phyloP scores from a whole-genome alignment of 1,140 invertebrate species.

The Monochamus saltuarius region DNA sequence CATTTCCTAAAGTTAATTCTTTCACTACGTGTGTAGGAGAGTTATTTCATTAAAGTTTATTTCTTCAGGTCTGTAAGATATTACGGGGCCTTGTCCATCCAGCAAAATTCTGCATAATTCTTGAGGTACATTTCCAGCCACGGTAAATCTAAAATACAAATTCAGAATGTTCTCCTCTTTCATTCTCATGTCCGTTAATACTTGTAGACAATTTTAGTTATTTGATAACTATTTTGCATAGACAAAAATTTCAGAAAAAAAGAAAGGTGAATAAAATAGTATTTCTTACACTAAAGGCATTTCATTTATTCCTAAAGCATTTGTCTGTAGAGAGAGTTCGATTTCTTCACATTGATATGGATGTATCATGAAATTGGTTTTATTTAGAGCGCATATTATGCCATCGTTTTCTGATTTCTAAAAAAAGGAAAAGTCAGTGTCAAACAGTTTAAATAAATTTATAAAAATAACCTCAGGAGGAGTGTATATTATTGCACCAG shows the following conservation, averaged over 20 bases:
- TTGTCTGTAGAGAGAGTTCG: conserved; percentile 21
- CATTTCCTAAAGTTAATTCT: conserved; percentile 49
- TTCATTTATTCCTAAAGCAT: conserved; percentile 18
- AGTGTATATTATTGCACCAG: conserved; percentile 29
- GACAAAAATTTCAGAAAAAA: no score
- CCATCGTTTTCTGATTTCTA: not conserved
- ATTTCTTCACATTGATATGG: conserved; percentile 28
- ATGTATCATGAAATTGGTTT: conserved; percentile 7
- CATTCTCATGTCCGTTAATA: no score
- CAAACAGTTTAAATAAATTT: no score
- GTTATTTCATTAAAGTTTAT: conserved; percentile 49
- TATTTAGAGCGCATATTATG: not conserved
- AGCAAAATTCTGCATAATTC: conserved; percentile 46
- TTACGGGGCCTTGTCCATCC: conserved; percentile 53
- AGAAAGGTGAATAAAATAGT: not conserved
- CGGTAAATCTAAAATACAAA: conserved; percentile 28
- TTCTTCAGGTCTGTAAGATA: conserved; percentile 44
- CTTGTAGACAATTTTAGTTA: no score
- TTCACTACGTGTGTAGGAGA: conserved; percentile 43
- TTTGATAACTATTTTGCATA: no score
- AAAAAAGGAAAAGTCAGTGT: no score
- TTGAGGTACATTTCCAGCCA: conserved; percentile 29
- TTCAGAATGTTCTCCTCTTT: no score
- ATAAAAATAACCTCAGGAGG: conserved; percentile 14
- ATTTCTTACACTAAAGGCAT: conserved; percentile 27